Evolutionary conservation across 1,140 invertebrate species (phyloP).

Genomic region (Pectinophora gossypiella): DNA sequence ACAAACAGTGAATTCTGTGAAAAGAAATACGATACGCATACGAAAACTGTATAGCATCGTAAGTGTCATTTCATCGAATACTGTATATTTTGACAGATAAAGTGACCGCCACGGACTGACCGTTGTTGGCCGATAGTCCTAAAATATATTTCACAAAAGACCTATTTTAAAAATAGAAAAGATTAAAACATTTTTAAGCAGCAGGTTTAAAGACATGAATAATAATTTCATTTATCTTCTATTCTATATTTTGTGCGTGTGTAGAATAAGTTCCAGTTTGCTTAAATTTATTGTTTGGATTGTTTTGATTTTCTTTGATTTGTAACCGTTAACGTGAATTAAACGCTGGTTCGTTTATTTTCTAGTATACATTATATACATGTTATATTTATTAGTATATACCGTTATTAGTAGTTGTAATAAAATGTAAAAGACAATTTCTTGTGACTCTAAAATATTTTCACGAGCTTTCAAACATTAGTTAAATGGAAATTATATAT

Average conservation of each 20-base stretch:
- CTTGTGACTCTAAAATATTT: constrained; percentile 61
- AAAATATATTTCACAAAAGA: not conserved
- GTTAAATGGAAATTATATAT: constrained; percentile 65
- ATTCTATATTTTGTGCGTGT: constrained; percentile 56
- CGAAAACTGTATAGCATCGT: no score
- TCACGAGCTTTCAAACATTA: constrained; percentile 70
- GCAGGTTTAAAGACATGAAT: constrained; percentile 65
- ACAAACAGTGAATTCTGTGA: no score
- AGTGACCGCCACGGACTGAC: no score
- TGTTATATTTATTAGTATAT: constrained; percentile 11
- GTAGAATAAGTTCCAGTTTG: constrained; percentile 28
- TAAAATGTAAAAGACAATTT: constrained; percentile 66
- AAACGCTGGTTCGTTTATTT: constrained; percentile 21
- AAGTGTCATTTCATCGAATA: no score
- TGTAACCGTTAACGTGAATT: not conserved
- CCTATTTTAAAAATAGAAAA: not conserved
- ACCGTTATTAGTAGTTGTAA: constrained; percentile 40
- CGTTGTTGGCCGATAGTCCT: no score
- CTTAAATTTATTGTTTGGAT: constrained; percentile 16
- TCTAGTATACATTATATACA: constrained; percentile 12
- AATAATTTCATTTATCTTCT: constrained; percentile 42
- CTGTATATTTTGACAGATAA: no score
- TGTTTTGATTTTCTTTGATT: constrained; percentile 15
- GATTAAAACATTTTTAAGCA: constrained; percentile 48
- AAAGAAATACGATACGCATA: no score